These are phyloP conservation scores for Puntigrus tetrazona DNA, from an alignment of 2,113 vertebrate genomes.

Conservation along the genomic window DNA sequence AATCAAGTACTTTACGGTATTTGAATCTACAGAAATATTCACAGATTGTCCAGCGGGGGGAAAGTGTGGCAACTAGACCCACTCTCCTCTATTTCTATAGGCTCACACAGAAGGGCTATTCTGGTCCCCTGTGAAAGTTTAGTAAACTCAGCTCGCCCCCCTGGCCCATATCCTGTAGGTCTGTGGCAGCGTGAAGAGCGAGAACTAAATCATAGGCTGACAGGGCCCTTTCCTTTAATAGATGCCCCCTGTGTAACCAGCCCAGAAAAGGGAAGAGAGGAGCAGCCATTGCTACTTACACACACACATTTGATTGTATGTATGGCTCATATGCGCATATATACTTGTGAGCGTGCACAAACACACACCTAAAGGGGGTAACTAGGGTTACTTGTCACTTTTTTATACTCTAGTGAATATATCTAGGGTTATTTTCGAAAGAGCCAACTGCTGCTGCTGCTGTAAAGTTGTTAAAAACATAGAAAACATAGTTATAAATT, in stretches of 20 bases:
- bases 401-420: not conserved
- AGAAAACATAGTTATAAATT: too few species aligned
- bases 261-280: constrained; percentile 76
- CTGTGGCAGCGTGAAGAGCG: constrained; percentile 53
- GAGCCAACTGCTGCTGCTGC: not conserved
- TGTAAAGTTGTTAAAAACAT: too few species aligned
- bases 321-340: not conserved
- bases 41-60: not conserved
- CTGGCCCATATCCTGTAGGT: constrained; percentile 67
- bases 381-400: not conserved
- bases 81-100: not conserved
- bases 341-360: not conserved
- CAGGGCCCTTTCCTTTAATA: constrained; percentile 76
- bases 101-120: constrained; percentile 63
- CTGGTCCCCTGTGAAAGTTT: constrained; percentile 71
- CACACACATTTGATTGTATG: not conserved
- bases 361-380: not conserved
- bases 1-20: not conserved
- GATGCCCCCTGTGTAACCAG: constrained; percentile 71
- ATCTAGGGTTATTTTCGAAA: not conserved
- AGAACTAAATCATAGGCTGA: constrained; percentile 73
- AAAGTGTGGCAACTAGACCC: not conserved
- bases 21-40: not conserved
- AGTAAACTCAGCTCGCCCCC: constrained; percentile 72
- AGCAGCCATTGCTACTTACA: constrained; percentile 50